A percentile compares a stretch with the other conserved stretches of the same genome.
These are phyloP conservation scores for Drosophila cardini DNA, from an alignment of 1,140 invertebrate genomes.

Conservation along the genomic window DNA sequence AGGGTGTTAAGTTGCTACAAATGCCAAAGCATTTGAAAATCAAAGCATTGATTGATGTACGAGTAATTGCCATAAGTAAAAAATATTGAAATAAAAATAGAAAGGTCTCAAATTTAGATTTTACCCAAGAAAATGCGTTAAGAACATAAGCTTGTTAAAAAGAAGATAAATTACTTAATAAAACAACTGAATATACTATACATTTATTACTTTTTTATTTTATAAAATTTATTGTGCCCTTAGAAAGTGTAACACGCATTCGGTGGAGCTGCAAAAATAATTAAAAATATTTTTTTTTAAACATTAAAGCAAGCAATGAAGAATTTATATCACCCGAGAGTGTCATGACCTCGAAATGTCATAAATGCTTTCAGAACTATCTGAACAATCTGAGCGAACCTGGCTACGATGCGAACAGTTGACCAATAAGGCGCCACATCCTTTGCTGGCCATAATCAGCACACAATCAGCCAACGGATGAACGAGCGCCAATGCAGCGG, in stretches of 20 bases:
- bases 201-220: too few species aligned
- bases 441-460: constrained; percentile 74
- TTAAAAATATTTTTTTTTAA: not conserved
- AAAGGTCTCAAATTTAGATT: not conserved
- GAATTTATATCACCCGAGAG: constrained; percentile 58
- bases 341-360: constrained; percentile 39
- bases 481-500: constrained; percentile 56
- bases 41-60: not conserved
- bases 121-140: not conserved
- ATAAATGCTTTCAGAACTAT: constrained; percentile 62
- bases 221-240: too few species aligned
- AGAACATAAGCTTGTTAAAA: too few species aligned
- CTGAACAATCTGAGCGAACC: constrained; percentile 21
- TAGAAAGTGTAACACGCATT: not conserved
- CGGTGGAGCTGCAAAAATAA: not conserved
- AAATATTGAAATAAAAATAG: not conserved
- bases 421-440: constrained; percentile 73
- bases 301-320: not conserved
- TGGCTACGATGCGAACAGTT: not conserved
- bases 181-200: too few species aligned
- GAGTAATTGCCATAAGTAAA: not conserved
- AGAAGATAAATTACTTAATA: too few species aligned
- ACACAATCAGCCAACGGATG: constrained; percentile 69
- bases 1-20: not conserved
- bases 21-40: not conserved